Percentiles rank a stretch among this genome's conserved stretches.
phyloP scores from a whole-genome alignment of 2,797 vertebrate genomes.

The Triplophysa yarkandensis region DNA sequence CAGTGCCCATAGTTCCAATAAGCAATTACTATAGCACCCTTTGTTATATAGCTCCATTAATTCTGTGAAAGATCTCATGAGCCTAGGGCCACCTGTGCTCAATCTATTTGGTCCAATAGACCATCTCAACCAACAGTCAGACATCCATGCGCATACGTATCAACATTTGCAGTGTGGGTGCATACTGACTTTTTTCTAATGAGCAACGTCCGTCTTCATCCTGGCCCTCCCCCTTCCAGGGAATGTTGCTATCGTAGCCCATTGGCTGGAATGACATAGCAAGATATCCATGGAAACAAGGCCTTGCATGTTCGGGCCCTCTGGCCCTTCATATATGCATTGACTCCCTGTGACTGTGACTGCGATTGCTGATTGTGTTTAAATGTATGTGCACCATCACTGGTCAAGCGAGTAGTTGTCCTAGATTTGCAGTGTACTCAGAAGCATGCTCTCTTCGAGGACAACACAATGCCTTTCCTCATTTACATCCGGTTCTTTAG shows the following conservation, averaged over 20 bases:
- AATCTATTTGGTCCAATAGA: neutral
- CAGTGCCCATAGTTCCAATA: constrained; percentile 8
- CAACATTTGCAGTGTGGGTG: neutral
- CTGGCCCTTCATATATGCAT: constrained; percentile 19
- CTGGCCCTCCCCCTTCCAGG: neutral
- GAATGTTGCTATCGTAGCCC: constrained; percentile 3
- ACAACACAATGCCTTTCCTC: constrained; percentile 35
- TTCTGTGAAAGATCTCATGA: constrained; percentile 12
- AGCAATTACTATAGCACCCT: constrained; percentile 6
- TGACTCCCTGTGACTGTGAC: neutral
- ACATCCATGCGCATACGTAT: neutral
- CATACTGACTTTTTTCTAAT: constrained; percentile 20
- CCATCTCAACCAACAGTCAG: neutral
- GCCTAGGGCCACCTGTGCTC: neutral
- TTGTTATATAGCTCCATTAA: constrained; percentile 7
- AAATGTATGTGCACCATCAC: constrained; percentile 24
- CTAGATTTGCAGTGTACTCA: constrained; percentile 53
- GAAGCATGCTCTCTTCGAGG: constrained; percentile 39
- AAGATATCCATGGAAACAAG: constrained; percentile 11
- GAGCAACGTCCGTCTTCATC: neutral
- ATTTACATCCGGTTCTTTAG: constrained; percentile 15
- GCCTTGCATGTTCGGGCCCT: constrained; percentile 6
- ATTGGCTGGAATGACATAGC: constrained; percentile 12
- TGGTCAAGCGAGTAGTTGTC: constrained; percentile 46
- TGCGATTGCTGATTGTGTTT: constrained; percentile 5